Conservation (phyloP, 2,113 vertebrate genomes). For the Rhinolophus sinicus region DNA sequence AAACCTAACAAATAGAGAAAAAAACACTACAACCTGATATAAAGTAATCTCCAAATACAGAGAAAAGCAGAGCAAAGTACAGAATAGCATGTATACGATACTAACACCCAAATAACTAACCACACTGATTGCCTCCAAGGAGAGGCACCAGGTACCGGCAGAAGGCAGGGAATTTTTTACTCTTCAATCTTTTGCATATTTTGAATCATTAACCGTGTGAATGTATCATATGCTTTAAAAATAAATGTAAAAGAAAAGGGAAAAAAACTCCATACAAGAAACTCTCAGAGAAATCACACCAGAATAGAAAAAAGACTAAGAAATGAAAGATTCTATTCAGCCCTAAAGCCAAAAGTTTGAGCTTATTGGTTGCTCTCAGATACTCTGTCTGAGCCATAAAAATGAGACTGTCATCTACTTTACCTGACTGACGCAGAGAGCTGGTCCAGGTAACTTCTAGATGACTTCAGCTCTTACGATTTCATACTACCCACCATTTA, state of each 20-base stretch:
- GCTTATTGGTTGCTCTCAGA: not conserved
- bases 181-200: slow-evolving; percentile 38
- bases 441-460: not conserved
- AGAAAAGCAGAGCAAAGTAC: not conserved
- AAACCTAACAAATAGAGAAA: not conserved
- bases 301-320: not conserved
- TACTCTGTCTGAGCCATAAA: not conserved
- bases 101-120: not conserved
- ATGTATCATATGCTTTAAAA: slow-evolving; percentile 24
- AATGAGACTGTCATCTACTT: not conserved
- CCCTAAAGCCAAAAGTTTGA: not conserved
- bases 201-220: not conserved
- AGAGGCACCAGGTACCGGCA: not conserved
- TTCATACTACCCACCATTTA: not conserved
- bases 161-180: not conserved
- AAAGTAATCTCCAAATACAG: slow-evolving; percentile 21
- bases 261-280: not conserved
- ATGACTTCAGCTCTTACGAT: not conserved
- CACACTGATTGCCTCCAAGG: not conserved
- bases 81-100: not conserved
- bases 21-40: not conserved
- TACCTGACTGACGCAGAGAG: not conserved
- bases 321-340: slow-evolving; percentile 1
- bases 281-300: not conserved
- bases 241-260: not conserved